Percentiles rank a stretch among this genome's conserved stretches.
Evolutionary conservation across 1,140 invertebrate species (phyloP).

Genomic region (Leptonema lineaticorne): DNA sequence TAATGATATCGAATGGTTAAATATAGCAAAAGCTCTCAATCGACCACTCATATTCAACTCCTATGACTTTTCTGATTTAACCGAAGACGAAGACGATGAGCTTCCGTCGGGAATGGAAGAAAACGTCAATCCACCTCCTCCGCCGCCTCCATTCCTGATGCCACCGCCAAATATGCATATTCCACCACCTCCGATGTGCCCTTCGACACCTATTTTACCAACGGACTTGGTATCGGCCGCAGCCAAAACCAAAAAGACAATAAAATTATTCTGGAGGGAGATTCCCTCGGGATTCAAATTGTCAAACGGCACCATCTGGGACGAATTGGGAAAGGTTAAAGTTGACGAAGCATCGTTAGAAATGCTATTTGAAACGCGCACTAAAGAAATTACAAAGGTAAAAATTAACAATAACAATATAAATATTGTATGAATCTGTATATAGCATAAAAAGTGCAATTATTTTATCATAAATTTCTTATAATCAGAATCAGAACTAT

Average conservation of each 20-base stretch:
- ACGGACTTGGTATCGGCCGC: neutral
- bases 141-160: slow-evolving; percentile 61
- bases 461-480: too few relatives aligned
- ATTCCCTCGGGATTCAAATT: slow-evolving; percentile 81
- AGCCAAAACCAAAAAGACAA: slow-evolving; percentile 92
- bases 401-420: slow-evolving; percentile 14
- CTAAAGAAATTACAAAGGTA: slow-evolving; percentile 96
- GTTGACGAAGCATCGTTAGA: slow-evolving; percentile 94
- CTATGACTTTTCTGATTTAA: slow-evolving; percentile 93
- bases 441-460: too few relatives aligned
- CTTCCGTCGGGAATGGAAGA: slow-evolving; percentile 62
- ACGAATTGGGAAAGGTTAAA: slow-evolving; percentile 79
- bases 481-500: too few relatives aligned
- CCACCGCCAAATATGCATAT: slow-evolving; percentile 47
- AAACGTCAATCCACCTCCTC: slow-evolving; percentile 70
- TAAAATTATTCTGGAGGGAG: slow-evolving; percentile 99
- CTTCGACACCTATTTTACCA: neutral
- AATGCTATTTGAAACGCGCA: slow-evolving; percentile 94
- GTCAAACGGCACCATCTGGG: slow-evolving; percentile 86
- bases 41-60: slow-evolving; percentile 89
- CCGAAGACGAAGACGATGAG: slow-evolving; percentile 71
- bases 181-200: slow-evolving; percentile 47
- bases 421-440: neutral
- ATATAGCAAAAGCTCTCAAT: slow-evolving; percentile 77
- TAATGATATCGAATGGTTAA: slow-evolving; percentile 96